These are phyloP conservation scores for Ctena decussata DNA, from an alignment of 2,888 invertebrate genomes.

Conservation along the genomic window DNA sequence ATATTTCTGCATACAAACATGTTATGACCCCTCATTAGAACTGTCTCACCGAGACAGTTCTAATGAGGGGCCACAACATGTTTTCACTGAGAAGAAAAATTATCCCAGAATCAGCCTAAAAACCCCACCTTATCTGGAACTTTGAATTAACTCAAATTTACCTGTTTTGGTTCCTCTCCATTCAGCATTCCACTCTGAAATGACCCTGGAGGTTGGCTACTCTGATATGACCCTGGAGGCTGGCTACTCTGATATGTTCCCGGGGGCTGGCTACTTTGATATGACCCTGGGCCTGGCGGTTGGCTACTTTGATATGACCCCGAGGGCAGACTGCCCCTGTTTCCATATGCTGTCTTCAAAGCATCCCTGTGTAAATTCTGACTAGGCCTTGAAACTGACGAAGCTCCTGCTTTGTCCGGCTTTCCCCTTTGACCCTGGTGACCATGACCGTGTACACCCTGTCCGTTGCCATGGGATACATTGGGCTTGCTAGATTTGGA, in stretches of 20 bases:
- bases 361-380: not conserved
- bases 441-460: not conserved
- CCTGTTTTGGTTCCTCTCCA: not conserved
- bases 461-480: constrained; percentile 25
- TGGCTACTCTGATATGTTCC: not conserved
- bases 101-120: no score
- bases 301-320: not conserved
- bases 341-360: not conserved
- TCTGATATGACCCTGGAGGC: not conserved
- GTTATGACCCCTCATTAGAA: no score
- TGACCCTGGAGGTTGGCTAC: not conserved
- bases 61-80: no score
- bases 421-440: not conserved
- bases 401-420: not conserved
- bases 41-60: no score
- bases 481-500: constrained; percentile 6
- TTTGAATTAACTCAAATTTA: no score
- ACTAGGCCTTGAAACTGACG: not conserved
- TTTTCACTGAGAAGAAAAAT: no score
- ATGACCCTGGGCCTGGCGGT: not conserved
- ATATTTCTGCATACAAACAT: no score
- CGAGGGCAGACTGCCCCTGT: not conserved
- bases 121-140: no score
- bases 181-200: not conserved
- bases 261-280: not conserved